phyloP scores from a whole-genome alignment of 2,113 vertebrate genomes.

The Gymnarchus niloticus region DNA sequence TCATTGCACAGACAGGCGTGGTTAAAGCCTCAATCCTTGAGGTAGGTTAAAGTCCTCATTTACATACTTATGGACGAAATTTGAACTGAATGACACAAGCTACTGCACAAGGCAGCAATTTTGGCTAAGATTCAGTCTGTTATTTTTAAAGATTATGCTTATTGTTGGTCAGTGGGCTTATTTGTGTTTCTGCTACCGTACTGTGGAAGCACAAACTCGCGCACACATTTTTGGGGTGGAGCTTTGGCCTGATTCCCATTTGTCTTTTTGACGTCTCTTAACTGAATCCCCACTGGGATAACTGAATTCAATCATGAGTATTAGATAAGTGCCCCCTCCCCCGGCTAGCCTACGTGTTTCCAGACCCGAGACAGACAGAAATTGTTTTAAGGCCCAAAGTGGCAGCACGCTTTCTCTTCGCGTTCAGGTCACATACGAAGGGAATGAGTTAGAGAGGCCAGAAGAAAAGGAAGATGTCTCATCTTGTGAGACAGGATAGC shows the following conservation, averaged over 20 bases:
- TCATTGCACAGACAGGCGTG: not conserved
- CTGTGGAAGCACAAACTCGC: slow-evolving; percentile 31
- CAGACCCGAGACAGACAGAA: slow-evolving; percentile 28
- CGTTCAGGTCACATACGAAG: slow-evolving; percentile 28
- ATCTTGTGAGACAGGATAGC: slow-evolving; percentile 17
- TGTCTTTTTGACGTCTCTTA: slow-evolving; percentile 76
- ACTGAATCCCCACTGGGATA: slow-evolving; percentile 71
- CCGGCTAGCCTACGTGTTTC: slow-evolving; percentile 35
- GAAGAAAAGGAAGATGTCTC: slow-evolving; percentile 40
- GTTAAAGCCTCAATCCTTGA: not conserved
- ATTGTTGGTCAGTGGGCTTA: not conserved
- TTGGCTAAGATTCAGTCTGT: not conserved
- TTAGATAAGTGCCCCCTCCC: slow-evolving; percentile 66
- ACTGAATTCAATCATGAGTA: slow-evolving; percentile 71
- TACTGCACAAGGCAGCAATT: not conserved
- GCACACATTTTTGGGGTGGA: slow-evolving; percentile 48
- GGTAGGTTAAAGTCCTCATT: not conserved
- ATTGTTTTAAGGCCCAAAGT: slow-evolving; percentile 37
- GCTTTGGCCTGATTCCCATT: slow-evolving; percentile 63
- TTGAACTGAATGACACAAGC: not conserved
- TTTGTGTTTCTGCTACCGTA: not conserved
- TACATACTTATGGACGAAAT: not conserved
- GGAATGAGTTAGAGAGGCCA: slow-evolving; percentile 28
- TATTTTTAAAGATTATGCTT: not conserved
- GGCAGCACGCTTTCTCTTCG: not conserved